Evolutionary conservation across 2,113 vertebrate genomes (phyloP).

Genomic region (Platichthys stellatus): DNA sequence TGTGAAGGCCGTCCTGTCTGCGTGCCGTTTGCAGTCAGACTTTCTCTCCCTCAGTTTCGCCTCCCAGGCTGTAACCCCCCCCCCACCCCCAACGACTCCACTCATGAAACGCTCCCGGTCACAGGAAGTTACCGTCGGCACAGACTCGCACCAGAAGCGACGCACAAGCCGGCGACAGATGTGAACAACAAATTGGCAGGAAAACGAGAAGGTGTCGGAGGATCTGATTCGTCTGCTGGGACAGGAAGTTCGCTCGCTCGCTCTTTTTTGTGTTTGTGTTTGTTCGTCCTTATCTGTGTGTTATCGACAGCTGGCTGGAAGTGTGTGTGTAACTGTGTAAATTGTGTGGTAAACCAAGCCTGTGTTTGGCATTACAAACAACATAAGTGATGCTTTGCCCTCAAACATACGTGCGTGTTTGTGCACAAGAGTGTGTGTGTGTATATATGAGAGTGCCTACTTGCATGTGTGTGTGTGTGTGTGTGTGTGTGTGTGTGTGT

Average conservation of each 20-base stretch:
- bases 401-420: slow-evolving; percentile 36
- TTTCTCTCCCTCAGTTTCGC: slow-evolving; percentile 36
- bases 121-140: not conserved
- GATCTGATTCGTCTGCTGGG: not conserved
- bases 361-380: slow-evolving; percentile 54
- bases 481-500: slow-evolving; percentile 9
- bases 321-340: not conserved
- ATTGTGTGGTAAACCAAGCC: slow-evolving; percentile 12
- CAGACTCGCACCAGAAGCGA: not conserved
- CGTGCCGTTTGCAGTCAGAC: slow-evolving; percentile 49
- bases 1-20: slow-evolving; percentile 59
- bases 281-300: too few species aligned
- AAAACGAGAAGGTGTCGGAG: slow-evolving; percentile 4
- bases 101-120: slow-evolving; percentile 28
- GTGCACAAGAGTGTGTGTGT: not conserved
- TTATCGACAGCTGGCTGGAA: slow-evolving; percentile 2
- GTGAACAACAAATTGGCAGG: slow-evolving; percentile 5
- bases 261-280: not conserved
- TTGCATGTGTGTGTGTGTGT: slow-evolving; percentile 35
- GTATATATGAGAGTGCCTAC: slow-evolving; percentile 16
- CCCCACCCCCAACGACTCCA: not conserved
- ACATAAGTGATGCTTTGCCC: slow-evolving; percentile 58
- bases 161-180: not conserved
- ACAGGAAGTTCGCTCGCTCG: slow-evolving; percentile 24
- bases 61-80: slow-evolving; percentile 11